Evolutionary conservation across 1,140 invertebrate species (phyloP).

Genomic region (Ditylenchus dipsaci): DNA sequence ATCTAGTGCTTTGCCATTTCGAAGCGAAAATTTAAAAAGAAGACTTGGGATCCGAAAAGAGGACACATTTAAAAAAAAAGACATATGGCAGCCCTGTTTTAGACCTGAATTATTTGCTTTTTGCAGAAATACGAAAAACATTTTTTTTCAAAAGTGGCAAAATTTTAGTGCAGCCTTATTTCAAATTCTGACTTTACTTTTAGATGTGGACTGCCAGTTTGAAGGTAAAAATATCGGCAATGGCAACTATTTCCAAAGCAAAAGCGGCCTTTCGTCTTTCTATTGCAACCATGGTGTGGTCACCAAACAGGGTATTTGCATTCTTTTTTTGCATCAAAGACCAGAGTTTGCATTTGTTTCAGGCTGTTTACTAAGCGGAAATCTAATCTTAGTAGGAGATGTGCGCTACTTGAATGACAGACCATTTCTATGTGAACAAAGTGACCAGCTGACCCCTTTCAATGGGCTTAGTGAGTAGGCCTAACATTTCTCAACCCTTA

Average conservation of each 20-base stretch:
- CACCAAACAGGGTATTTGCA: slow-evolving; percentile 32
- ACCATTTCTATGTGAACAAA: slow-evolving; percentile 39
- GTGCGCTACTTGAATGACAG: slow-evolving; percentile 33
- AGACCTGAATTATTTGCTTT: no score
- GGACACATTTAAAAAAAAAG: no score
- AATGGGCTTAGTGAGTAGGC: slow-evolving; percentile 18
- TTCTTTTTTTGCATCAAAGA: neutral
- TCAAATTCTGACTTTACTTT: neutral
- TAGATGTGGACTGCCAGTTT: slow-evolving; percentile 37
- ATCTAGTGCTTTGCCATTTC: no score
- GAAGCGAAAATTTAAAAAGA: no score
- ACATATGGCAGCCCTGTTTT: no score
- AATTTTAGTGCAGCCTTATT: no score
- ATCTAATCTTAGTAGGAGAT: slow-evolving; percentile 37
- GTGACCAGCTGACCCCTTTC: slow-evolving; percentile 30
- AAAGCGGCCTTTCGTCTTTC: slow-evolving; percentile 15
- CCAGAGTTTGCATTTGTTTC: neutral
- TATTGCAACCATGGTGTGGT: slow-evolving; percentile 38
- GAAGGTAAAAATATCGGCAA: slow-evolving; percentile 31
- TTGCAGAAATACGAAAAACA: no score
- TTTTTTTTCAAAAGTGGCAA: no score
- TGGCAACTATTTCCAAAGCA: slow-evolving; percentile 31
- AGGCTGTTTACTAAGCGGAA: slow-evolving; percentile 36
- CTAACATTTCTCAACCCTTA: neutral
- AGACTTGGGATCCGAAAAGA: no score